A percentile compares a stretch with the other conserved stretches of the same genome.
phyloP scores from a whole-genome alignment of 2,888 invertebrate genomes.

The Synanthedon andrenaeformis region DNA sequence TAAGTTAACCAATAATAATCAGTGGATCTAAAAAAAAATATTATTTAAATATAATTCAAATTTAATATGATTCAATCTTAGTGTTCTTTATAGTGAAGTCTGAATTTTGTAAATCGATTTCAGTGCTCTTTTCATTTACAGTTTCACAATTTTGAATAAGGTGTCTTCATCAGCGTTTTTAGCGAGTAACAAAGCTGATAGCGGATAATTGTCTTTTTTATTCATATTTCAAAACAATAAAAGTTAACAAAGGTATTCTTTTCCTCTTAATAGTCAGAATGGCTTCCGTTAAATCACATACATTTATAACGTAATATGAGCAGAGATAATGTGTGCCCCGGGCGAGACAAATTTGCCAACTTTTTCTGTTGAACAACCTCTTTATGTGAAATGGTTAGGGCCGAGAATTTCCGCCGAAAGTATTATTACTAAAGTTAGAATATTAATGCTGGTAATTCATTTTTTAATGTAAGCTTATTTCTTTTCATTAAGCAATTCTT shows the following conservation, averaged over 20 bases:
- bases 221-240: neutral
- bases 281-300: conserved; percentile 33
- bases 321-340: conserved; percentile 41
- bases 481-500: neutral
- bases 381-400: conserved; percentile 38
- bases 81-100: too few species aligned
- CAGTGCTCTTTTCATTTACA: too few species aligned
- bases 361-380: conserved; percentile 46
- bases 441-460: conserved; percentile 20
- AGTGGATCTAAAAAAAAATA: too few species aligned
- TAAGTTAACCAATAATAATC: too few species aligned
- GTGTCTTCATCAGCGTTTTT: too few species aligned
- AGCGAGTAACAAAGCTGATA: too few species aligned
- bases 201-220: too few species aligned
- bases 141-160: too few species aligned
- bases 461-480: conserved; percentile 4
- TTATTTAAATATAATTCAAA: too few species aligned
- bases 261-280: conserved; percentile 14
- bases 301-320: conserved; percentile 42
- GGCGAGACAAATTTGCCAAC: conserved; percentile 44
- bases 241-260: conserved; percentile 17
- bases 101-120: too few species aligned
- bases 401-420: conserved; percentile 26
- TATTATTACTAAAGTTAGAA: conserved; percentile 37
- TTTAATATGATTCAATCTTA: too few species aligned